These are phyloP conservation scores for Lucinisca nassula DNA, from an alignment of 2,888 invertebrate genomes.

Conservation along the genomic window DNA sequence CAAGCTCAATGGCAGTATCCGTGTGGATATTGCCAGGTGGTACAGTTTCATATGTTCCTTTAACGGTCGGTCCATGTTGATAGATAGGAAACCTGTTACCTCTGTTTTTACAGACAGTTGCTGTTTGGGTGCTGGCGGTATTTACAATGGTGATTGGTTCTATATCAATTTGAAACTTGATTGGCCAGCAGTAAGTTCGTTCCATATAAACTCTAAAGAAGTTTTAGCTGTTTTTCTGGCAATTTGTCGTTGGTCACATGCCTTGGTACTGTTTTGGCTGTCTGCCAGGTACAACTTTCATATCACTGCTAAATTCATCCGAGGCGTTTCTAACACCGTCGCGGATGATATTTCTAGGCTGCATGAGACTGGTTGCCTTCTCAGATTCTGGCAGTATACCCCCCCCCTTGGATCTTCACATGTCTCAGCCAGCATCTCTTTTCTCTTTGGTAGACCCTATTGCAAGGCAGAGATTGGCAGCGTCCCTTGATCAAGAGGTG, in stretches of 20 bases:
- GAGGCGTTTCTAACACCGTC: constrained; percentile 2
- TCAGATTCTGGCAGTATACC: background rate
- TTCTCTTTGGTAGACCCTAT: background rate
- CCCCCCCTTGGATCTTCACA: background rate
- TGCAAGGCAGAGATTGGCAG: too few relatives aligned
- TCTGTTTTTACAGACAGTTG: too few relatives aligned
- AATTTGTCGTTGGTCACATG: background rate
- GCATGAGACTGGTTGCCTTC: constrained; percentile 12
- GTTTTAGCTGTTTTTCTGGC: too few relatives aligned
- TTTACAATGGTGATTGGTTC: too few relatives aligned
- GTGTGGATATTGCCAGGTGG: too few relatives aligned
- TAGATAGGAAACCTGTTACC: constrained; percentile 32
- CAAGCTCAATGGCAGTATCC: too few relatives aligned
- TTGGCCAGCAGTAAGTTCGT: too few relatives aligned
- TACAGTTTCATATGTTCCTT: too few relatives aligned
- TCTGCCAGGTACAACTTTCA: constrained; percentile 35
- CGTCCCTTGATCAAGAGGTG: too few relatives aligned
- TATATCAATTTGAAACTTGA: too few relatives aligned
- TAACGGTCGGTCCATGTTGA: constrained; percentile 34
- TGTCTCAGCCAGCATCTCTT: background rate
- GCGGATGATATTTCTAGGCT: constrained; percentile 32
- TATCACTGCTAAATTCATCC: constrained; percentile 22
- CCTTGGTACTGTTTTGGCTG: constrained; percentile 39
- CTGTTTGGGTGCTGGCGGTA: too few relatives aligned
- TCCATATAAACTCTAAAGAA: too few relatives aligned